Evolutionary conservation across 2,888 invertebrate species (phyloP), one percentile per base, ranked within the genome.

Genomic region (Hololepta plana): DNA sequence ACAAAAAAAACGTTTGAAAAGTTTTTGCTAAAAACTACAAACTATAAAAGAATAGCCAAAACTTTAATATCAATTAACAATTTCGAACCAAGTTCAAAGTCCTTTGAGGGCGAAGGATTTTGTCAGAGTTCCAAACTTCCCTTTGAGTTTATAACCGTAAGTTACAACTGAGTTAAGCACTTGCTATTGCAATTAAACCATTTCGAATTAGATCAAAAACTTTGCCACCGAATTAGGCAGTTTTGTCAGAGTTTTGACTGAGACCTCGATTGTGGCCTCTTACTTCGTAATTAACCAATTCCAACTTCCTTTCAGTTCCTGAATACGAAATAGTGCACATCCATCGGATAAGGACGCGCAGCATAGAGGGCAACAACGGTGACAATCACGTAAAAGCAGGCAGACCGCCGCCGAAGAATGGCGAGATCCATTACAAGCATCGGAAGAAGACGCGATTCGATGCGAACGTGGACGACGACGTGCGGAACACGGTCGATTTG

Each of bases 281-380:
- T n/a, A 17, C 17, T 7, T 7, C n/a, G n/a, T 7, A 7, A 17
- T 17, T 7, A 17, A 17, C 7, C 17, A 17, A 17, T 17, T 17
- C n/a, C 17, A 7, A 17, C 32, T 36, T 32, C 22, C 30, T 49
- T 53, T 28, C 45, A 71, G 72, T 88, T 44, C 88, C 88, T 35
- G 64, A 74, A 40, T 88, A 88, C 56, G 80, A 87, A 59, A 62
- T 85, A 41, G 70, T 87, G 28, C 71, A 74, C 37, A 63, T 87
- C 36, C 62, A 67, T 30, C 79, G 77, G 52, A 68, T 68, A 36
- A 48, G 45, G 53, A 57, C 51, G 49, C 57, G 38, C 11, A 35
- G 42, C 40, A 44, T 47, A 27, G 29, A 33, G 34, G 45, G 45
- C 33, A 32, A 44, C 32, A 35, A 32, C 12, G 6, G 17, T 17